phyloP scores from a whole-genome alignment of 2,888 invertebrate genomes.

The Pyrochroa serraticornis region DNA sequence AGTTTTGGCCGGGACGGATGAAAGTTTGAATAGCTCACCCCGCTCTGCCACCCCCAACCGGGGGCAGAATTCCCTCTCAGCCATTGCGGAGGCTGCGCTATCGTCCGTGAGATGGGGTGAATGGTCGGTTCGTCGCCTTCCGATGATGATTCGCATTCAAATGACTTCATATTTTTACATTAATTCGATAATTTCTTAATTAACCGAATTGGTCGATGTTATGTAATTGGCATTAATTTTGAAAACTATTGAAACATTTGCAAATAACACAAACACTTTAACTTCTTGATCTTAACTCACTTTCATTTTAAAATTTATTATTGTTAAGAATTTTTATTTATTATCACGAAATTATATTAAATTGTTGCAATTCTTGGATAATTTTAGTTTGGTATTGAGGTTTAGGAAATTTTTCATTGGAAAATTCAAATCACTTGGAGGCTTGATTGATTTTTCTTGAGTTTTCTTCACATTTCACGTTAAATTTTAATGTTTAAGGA shows the following conservation, averaged over 20 bases:
- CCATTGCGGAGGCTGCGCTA: constrained; percentile 55
- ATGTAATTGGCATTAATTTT: constrained; percentile 9
- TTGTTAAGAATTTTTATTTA: background rate
- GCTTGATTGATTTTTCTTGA: background rate
- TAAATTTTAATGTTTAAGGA: background rate
- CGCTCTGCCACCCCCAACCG: constrained; percentile 56
- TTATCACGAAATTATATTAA: background rate
- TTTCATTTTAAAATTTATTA: constrained; percentile 8
- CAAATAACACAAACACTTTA: background rate
- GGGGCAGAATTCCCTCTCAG: constrained; percentile 48
- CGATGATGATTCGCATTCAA: constrained; percentile 58
- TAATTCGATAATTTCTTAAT: background rate
- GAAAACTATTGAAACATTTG: constrained; percentile 3
- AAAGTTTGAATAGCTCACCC: constrained; percentile 41
- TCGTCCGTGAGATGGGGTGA: constrained; percentile 55
- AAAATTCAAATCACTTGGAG: background rate
- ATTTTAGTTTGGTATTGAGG: too few relatives aligned
- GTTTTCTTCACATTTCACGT: background rate
- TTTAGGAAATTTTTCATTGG: too few relatives aligned
- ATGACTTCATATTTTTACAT: constrained; percentile 53
- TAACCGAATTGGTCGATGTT: too few relatives aligned
- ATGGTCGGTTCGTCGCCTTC: constrained; percentile 57
- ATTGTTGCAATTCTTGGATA: background rate
- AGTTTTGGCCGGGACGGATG: background rate
- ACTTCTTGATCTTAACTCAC: constrained; percentile 3